Evolutionary conservation across 2,113 vertebrate genomes (phyloP).

Genomic region (Percina caprodes): DNA sequence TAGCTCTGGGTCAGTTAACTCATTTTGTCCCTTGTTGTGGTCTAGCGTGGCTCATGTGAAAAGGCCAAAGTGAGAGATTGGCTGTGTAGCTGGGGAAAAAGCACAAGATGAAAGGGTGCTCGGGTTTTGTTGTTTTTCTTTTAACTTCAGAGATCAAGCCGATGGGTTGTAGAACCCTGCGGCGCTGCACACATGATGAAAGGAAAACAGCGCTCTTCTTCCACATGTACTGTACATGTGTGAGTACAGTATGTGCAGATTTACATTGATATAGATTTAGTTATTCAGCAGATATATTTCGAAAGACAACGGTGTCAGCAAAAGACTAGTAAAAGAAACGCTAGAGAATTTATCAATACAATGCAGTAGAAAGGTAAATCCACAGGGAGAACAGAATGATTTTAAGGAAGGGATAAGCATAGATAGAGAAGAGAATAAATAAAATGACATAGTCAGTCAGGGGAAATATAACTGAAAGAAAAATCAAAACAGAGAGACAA

Average conservation of each 20-base stretch:
- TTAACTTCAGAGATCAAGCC: constrained; percentile 78
- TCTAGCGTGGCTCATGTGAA: constrained; percentile 53
- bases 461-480: constrained; percentile 43
- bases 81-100: constrained; percentile 33
- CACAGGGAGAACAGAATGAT: constrained; percentile 15
- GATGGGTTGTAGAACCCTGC: constrained; percentile 76
- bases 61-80: constrained; percentile 52
- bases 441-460: constrained; percentile 42
- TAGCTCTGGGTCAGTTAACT: constrained; percentile 63
- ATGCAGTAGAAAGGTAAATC: constrained; percentile 20
- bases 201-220: constrained; percentile 62
- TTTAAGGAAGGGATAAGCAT: constrained; percentile 33
- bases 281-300: constrained; percentile 6
- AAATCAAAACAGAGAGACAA: constrained; percentile 53
- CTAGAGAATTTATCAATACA: constrained; percentile 18
- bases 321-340: constrained; percentile 5
- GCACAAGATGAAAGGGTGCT: constrained; percentile 69
- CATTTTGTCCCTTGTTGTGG: constrained; percentile 61
- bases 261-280: background rate
- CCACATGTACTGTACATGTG: constrained; percentile 47
- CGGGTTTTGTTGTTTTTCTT: constrained; percentile 48
- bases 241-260: constrained; percentile 22
- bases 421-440: constrained; percentile 37
- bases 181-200: constrained; percentile 76
- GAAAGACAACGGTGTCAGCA: constrained; percentile 5